Evolutionary conservation across 2,888 invertebrate species (phyloP).

Genomic region (Xiphydria camelus): DNA sequence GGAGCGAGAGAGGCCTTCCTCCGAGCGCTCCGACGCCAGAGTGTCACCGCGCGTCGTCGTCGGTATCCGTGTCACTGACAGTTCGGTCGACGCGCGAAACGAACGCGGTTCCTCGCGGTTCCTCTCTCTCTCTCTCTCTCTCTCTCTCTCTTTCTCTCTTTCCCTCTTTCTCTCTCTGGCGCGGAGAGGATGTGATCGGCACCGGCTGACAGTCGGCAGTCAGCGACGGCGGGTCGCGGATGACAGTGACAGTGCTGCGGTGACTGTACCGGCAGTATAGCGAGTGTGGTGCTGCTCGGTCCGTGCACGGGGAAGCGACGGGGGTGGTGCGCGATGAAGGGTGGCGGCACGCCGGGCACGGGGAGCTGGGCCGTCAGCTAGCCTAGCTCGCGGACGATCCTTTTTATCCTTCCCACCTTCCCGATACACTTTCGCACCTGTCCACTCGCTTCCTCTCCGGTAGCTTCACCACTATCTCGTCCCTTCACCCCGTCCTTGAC

Average conservation of each 20-base stretch:
- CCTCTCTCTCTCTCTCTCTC: constrained; percentile 6
- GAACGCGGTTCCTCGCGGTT: constrained; percentile 10
- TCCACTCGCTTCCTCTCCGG: constrained; percentile 1
- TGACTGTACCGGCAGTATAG: constrained; percentile 15
- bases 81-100: too few species aligned
- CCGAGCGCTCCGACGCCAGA: constrained; percentile 24
- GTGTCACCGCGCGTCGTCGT: constrained; percentile 9
- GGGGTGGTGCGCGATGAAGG: constrained; percentile 20
- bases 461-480: constrained; percentile 8
- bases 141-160: not conserved
- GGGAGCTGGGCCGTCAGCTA: constrained; percentile 21
- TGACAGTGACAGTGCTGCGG: constrained; percentile 28
- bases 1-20: constrained; percentile 34
- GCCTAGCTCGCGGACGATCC: constrained; percentile 25
- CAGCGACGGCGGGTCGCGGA: constrained; percentile 14
- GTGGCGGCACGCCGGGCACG: constrained; percentile 17
- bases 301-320: constrained; percentile 25
- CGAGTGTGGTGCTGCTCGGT: constrained; percentile 17
- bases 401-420: not conserved
- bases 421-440: not conserved
- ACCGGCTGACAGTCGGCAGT: not conserved
- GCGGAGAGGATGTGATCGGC: not conserved
- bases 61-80: too few species aligned
- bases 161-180: constrained; percentile 9
- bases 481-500: constrained; percentile 10